Evolutionary conservation across 2,888 invertebrate genomes (phyloP).

Genomic region (Venustoraphidia nigricollis): DNA sequence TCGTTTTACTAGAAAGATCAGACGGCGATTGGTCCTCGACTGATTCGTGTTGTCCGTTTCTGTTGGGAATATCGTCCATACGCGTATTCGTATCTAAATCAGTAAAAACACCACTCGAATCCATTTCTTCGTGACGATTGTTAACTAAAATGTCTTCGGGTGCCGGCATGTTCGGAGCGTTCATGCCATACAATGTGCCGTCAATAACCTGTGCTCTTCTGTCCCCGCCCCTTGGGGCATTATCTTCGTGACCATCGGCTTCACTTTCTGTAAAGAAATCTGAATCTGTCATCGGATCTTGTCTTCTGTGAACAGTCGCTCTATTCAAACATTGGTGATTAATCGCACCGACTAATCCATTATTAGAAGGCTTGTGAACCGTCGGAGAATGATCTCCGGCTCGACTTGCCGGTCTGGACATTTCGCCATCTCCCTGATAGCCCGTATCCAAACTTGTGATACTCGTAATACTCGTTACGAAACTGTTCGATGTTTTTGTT

Average conservation of each 20-base stretch:
- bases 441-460: conserved; percentile 87
- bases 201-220: conserved; percentile 73
- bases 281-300: conserved; percentile 81
- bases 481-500: conserved; percentile 55
- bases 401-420: conserved; percentile 73
- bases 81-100: conserved; percentile 64
- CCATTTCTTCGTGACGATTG: conserved; percentile 57
- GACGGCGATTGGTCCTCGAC: conserved; percentile 44
- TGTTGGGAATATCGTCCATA: conserved; percentile 22
- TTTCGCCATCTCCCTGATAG: conserved; percentile 84
- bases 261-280: conserved; percentile 86
- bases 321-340: conserved; percentile 42
- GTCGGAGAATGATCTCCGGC: conserved; percentile 60
- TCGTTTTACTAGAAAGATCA: conserved; percentile 38
- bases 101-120: conserved; percentile 78
- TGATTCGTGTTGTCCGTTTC: conserved; percentile 21
- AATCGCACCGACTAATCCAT: conserved; percentile 26
- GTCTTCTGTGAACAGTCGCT: conserved; percentile 45
- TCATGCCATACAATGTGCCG: conserved; percentile 70
- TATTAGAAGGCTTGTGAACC: conserved; percentile 30
- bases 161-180: conserved; percentile 32
- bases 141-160: conserved; percentile 34
- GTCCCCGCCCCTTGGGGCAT: conserved; percentile 50
- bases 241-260: conserved; percentile 69
- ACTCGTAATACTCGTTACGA: conserved; percentile 78